Evolutionary conservation across 2,113 vertebrate genomes (phyloP).

Genomic region (Tonatia bakeri): DNA sequence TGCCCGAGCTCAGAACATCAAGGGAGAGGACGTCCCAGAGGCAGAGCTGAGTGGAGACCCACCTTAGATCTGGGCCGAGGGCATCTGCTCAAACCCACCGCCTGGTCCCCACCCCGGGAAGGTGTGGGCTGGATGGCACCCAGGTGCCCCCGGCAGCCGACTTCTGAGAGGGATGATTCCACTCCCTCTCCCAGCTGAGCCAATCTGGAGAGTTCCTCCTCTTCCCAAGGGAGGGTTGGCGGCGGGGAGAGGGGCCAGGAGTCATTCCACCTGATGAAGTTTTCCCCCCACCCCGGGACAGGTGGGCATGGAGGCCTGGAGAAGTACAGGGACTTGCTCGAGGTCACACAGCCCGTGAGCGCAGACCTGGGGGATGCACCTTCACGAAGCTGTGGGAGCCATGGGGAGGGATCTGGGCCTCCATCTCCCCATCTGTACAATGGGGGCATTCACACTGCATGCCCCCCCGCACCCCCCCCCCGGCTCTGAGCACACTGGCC

Average conservation of each 20-base stretch:
- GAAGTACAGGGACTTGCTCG: neutral
- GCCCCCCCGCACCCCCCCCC: no score
- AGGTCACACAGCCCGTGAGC: fast-evolving
- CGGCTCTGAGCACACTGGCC: no score
- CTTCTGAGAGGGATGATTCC: neutral
- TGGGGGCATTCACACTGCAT: fast-evolving
- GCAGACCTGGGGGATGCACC: neutral
- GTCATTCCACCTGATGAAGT: no score
- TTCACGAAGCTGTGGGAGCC: neutral
- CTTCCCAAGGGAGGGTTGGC: neutral
- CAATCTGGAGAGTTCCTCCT: neutral
- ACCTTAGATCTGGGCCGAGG: neutral
- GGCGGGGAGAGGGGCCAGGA: fast-evolving
- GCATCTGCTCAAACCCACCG: fast-evolving
- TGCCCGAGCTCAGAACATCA: neutral
- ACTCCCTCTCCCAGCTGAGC: no score
- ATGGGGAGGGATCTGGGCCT: neutral
- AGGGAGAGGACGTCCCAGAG: neutral
- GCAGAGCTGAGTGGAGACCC: neutral
- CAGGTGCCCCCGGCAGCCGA: neutral
- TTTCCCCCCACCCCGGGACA: fast-evolving
- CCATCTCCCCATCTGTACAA: neutral
- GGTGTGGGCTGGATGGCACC: no score
- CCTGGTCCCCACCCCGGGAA: fast-evolving
- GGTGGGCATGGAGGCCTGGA: neutral